Evolutionary conservation across 2,797 vertebrate genomes (phyloP).

Genomic region (Ispidina lecontei): DNA sequence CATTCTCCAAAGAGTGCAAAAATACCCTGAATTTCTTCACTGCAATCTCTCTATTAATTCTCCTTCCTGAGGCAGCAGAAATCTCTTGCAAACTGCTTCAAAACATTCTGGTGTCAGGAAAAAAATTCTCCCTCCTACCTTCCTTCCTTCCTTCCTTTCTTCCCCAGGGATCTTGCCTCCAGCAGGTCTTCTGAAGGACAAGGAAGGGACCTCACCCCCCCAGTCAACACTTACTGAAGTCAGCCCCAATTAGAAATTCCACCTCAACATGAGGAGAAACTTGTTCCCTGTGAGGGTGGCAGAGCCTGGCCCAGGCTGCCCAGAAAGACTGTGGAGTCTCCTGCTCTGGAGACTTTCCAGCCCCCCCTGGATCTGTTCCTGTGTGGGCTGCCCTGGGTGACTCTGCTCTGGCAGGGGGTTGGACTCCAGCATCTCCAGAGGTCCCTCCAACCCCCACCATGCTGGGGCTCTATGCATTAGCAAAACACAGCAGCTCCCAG

Average conservation of each 20-base stretch:
- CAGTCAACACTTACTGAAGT: neutral
- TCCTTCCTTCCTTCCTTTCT: neutral
- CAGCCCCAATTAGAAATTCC: neutral
- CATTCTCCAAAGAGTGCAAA: neutral
- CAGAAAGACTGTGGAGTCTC: too few relatives aligned
- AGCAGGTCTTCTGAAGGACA: neutral
- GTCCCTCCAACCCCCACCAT: too few relatives aligned
- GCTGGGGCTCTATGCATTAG: neutral
- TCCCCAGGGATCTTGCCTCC: neutral
- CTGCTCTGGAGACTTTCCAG: too few relatives aligned
- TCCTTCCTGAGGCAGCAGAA: neutral
- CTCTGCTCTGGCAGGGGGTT: too few relatives aligned
- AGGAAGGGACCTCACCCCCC: neutral
- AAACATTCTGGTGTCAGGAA: neutral
- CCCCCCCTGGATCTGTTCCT: too few relatives aligned
- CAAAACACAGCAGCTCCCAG: neutral
- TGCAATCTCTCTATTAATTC: neutral
- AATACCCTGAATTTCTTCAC: neutral
- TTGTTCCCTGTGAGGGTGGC: too few relatives aligned
- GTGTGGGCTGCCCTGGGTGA: too few relatives aligned
- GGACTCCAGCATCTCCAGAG: too few relatives aligned
- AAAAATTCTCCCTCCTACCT: neutral
- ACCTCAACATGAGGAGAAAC: too few relatives aligned
- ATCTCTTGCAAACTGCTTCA: neutral
- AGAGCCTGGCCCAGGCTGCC: too few relatives aligned